Percentiles rank a stretch among this genome's conserved stretches.
Evolutionary conservation across 2,797 vertebrate species (phyloP).

Genomic region (Melanotaenia pygmaea): DNA sequence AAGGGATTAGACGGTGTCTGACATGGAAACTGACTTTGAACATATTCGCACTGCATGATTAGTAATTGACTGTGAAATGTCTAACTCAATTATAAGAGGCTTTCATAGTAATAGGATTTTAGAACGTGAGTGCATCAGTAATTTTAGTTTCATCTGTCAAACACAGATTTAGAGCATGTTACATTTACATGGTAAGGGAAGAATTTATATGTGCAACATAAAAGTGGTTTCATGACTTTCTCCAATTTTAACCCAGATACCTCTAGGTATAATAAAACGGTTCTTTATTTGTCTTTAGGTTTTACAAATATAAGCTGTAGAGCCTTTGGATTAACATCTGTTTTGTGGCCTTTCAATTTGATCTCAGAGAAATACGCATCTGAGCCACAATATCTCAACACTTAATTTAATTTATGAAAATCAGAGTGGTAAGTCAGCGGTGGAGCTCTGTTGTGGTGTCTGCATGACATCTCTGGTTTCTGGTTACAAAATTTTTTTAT

Average conservation of each 20-base stretch:
- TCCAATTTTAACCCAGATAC: constrained; percentile 33
- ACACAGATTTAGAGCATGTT: constrained; percentile 62
- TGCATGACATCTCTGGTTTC: too few relatives aligned
- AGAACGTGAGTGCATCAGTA: constrained; percentile 67
- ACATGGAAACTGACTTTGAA: constrained; percentile 78
- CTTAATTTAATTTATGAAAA: too few relatives aligned
- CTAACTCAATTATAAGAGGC: constrained; percentile 72
- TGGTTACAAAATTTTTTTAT: too few relatives aligned
- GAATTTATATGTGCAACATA: constrained; percentile 43
- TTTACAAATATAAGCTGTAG: too few relatives aligned
- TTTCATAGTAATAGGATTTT: constrained; percentile 76
- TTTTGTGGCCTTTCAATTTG: too few relatives aligned
- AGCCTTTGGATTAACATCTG: not conserved
- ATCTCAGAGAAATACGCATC: too few relatives aligned
- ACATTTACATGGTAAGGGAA: constrained; percentile 50
- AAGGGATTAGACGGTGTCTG: constrained; percentile 73
- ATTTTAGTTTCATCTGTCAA: constrained; percentile 71
- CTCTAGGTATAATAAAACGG: not conserved
- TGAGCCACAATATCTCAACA: too few relatives aligned
- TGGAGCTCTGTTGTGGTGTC: too few relatives aligned
- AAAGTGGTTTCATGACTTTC: constrained; percentile 54
- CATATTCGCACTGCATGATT: constrained; percentile 70
- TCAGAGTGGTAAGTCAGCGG: too few relatives aligned
- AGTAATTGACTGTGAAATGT: constrained; percentile 75
- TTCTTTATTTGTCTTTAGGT: too few relatives aligned